phyloP scores from a whole-genome alignment of 2,113 vertebrate species.

The Triplophysa siluroides region DNA sequence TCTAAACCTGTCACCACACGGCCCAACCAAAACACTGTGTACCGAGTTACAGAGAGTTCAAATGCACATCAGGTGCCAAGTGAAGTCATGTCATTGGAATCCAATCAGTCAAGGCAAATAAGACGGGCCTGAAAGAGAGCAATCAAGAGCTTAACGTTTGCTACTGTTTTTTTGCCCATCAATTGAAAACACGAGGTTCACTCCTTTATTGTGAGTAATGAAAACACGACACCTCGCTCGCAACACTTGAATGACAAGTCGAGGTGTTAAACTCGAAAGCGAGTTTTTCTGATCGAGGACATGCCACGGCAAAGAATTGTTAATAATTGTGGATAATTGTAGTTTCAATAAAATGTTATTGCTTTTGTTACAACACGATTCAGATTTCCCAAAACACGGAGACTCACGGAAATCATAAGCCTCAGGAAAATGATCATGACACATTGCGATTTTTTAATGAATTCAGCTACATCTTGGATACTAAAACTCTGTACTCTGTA shows the following conservation, averaged over 20 bases:
- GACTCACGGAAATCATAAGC: neutral
- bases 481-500: neutral
- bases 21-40: conserved; percentile 46
- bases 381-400: neutral
- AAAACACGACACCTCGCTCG: conserved; percentile 8
- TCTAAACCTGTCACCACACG: conserved; percentile 54
- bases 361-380: neutral
- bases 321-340: conserved; percentile 8
- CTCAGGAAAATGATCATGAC: neutral
- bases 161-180: conserved; percentile 31
- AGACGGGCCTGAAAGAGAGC: conserved; percentile 24
- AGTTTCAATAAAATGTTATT: neutral
- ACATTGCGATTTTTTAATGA: neutral
- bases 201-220: conserved; percentile 11
- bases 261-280: neutral
- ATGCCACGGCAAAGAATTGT: conserved; percentile 17
- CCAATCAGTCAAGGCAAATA: conserved; percentile 30
- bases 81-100: conserved; percentile 52
- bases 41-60: conserved; percentile 38
- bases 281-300: neutral
- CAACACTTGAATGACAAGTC: conserved; percentile 28
- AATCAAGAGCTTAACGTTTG: conserved; percentile 37
- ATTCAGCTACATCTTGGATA: neutral
- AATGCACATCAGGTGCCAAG: conserved; percentile 22
- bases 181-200: neutral